Conservation (phyloP, 2,797 vertebrate species). For the Taenioides sp. region DNA sequence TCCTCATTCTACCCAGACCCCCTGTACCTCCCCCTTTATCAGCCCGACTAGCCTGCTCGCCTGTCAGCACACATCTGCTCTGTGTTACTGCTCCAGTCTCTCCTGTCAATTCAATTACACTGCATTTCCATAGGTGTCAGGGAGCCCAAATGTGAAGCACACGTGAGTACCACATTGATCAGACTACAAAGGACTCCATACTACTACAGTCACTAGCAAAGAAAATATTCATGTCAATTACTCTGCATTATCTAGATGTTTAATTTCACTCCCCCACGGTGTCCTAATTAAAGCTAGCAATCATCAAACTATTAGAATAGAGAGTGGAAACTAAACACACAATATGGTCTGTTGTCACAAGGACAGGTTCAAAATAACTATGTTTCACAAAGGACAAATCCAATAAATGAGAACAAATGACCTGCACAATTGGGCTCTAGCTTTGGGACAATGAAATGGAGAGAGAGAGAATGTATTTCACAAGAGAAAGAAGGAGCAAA, state of each 20-base stretch:
- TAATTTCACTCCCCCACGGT: slow-evolving; percentile 13
- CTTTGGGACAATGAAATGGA: slow-evolving; percentile 38
- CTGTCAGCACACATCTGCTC: slow-evolving; percentile 69
- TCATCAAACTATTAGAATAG: slow-evolving; percentile 14
- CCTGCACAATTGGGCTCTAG: slow-evolving; percentile 16
- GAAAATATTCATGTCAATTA: slow-evolving; percentile 7
- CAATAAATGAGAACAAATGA: slow-evolving; percentile 26
- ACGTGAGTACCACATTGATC: slow-evolving; percentile 9
- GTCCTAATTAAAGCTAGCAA: slow-evolving; percentile 45
- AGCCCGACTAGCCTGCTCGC: slow-evolving; percentile 21
- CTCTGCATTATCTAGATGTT: not conserved
- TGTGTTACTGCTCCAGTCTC: slow-evolving; percentile 52
- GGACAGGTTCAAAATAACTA: slow-evolving; percentile 21
- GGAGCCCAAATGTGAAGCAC: slow-evolving; percentile 11
- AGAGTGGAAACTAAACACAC: slow-evolving; percentile 33
- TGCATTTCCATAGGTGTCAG: slow-evolving; percentile 45
- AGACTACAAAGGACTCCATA: not conserved
- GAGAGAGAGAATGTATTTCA: slow-evolving; percentile 18
- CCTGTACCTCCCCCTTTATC: slow-evolving; percentile 26
- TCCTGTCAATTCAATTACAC: slow-evolving; percentile 64
- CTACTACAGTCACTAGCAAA: not conserved
- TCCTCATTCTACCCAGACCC: slow-evolving; percentile 14
- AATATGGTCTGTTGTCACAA: slow-evolving; percentile 46
- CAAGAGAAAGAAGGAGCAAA: slow-evolving; percentile 41
- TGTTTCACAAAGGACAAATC: slow-evolving; percentile 37